Percentiles rank a stretch among this genome's conserved stretches.
phyloP scores from a whole-genome alignment of 2,797 vertebrate species.

The Cyclura pinguis region DNA sequence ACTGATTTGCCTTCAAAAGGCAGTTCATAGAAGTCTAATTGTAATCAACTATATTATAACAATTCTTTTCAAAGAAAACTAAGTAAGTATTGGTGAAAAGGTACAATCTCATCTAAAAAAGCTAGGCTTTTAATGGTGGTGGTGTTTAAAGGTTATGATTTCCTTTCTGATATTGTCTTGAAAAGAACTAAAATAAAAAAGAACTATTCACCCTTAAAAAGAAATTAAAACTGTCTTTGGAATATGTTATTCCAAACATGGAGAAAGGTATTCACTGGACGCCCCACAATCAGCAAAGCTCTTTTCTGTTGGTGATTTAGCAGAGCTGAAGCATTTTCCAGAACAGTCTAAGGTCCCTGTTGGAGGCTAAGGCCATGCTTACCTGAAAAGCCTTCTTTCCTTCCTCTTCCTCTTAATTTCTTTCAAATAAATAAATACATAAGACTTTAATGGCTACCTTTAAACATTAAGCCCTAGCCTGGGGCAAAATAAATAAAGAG shows the following conservation, averaged over 20 bases:
- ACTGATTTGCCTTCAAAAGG: background rate
- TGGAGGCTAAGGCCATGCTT: background rate
- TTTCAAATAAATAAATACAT: background rate
- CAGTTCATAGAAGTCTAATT: background rate
- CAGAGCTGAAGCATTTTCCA: background rate
- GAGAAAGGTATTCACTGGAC: background rate
- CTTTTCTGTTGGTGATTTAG: background rate
- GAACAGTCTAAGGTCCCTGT: background rate
- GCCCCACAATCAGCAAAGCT: background rate
- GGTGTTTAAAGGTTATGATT: background rate
- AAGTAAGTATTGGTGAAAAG: no score
- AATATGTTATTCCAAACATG: background rate
- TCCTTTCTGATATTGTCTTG: background rate
- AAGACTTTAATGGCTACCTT: background rate
- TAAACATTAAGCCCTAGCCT: background rate
- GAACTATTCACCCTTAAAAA: background rate
- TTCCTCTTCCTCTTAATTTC: background rate
- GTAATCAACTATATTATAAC: background rate
- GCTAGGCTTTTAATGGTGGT: background rate
- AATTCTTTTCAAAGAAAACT: background rate
- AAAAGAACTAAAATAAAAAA: no score
- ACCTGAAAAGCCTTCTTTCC: background rate
- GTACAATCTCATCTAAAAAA: background rate
- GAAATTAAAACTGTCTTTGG: background rate
- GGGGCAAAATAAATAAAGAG: background rate